These are phyloP conservation scores for Invenusta paracnida DNA, from an alignment of 2,888 invertebrate species.

Conservation along the genomic window DNA sequence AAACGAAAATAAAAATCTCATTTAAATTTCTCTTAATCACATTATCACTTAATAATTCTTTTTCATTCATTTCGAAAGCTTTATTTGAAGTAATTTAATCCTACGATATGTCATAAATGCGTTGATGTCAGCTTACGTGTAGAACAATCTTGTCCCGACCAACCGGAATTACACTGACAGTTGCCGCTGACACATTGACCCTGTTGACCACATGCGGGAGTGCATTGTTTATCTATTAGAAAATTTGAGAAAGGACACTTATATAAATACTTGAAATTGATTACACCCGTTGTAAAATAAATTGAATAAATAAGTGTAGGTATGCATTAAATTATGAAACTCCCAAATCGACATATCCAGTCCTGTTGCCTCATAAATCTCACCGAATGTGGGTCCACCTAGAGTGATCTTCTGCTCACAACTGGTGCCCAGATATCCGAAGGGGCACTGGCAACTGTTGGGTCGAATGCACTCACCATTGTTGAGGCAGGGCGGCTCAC, in stretches of 20 bases:
- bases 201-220: background rate
- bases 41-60: no score
- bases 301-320: no score
- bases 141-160: constrained; percentile 1
- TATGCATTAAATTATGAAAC: no score
- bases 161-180: constrained; percentile 35
- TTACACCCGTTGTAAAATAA: no score
- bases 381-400: background rate
- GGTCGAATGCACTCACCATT: constrained; percentile 22
- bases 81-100: no score
- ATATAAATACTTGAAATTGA: no score
- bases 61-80: no score
- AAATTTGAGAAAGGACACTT: no score
- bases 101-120: background rate
- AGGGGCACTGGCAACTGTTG: constrained; percentile 24
- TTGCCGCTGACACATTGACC: background rate
- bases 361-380: no score
- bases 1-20: no score
- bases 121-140: constrained; percentile 34
- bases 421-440: background rate
- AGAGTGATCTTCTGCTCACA: constrained; percentile 25
- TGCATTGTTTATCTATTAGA: background rate
- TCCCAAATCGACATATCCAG: no score
- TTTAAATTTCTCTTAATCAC: no score
- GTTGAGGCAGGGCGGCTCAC: constrained; percentile 10